Percentiles rank a stretch among this genome's conserved stretches.
Conservation (phyloP, 2,888 invertebrate species). For the Zelleria hepariella region DNA sequence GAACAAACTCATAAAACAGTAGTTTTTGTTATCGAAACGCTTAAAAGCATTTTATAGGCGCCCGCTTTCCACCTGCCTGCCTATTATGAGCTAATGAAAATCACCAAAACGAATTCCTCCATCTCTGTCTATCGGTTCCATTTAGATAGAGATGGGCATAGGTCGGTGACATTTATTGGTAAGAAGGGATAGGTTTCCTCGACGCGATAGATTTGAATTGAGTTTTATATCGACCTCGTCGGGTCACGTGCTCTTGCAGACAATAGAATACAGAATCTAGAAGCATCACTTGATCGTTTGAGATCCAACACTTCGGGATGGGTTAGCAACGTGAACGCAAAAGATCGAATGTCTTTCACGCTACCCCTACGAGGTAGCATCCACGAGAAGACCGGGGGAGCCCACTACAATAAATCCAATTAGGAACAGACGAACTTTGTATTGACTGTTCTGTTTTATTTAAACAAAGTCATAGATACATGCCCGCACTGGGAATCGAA, state of each 20-base stretch:
- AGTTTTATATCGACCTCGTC: slow-evolving; percentile 25
- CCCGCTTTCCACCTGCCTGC: slow-evolving; percentile 1
- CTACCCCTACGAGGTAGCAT: no score
- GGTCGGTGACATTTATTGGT: slow-evolving; percentile 3
- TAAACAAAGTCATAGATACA: no score
- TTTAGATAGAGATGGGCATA: not conserved
- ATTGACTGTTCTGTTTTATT: no score
- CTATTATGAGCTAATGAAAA: not conserved
- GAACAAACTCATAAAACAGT: not conserved
- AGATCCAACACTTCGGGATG: no score
- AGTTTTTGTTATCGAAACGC: slow-evolving; percentile 3
- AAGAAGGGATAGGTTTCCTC: not conserved
- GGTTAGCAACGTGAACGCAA: no score
- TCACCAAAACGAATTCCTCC: not conserved
- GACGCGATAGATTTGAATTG: slow-evolving; percentile 29
- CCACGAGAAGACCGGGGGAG: no score
- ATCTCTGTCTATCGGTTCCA: not conserved
- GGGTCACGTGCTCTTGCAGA: slow-evolving; percentile 17
- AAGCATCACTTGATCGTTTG: no score
- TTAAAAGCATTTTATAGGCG: not conserved
- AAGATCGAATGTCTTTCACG: no score
- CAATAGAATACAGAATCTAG: not conserved
- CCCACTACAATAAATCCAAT: no score
- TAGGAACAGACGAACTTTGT: no score
- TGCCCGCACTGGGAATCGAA: no score